Conservation (phyloP, 2,888 invertebrate genomes). For the Aromia moschata region DNA sequence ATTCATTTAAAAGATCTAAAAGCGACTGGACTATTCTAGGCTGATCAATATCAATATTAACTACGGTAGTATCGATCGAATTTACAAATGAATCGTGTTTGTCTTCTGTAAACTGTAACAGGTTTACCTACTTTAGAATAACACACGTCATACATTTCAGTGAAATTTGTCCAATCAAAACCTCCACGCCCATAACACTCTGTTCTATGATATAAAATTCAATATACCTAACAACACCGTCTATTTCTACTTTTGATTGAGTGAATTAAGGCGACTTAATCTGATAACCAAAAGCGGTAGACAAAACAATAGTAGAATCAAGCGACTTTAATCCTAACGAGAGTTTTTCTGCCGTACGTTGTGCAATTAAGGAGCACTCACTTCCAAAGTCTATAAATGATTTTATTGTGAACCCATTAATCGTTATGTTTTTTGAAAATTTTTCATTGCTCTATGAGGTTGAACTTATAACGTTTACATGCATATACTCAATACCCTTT, state of each 20-base stretch:
- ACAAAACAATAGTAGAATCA: background rate
- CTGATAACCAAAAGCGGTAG: background rate
- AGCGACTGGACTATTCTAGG: background rate
- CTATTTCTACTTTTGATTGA: background rate
- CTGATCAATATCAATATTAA: background rate
- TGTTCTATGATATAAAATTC: background rate
- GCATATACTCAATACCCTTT: background rate
- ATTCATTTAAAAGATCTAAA: background rate
- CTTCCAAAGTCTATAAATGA: background rate
- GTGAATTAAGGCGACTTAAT: background rate
- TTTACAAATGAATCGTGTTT: background rate
- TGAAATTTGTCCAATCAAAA: constrained; percentile 7
- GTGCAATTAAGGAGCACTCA: background rate
- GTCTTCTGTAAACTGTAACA: background rate
- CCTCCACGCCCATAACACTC: background rate
- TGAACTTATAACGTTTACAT: background rate
- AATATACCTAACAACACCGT: background rate
- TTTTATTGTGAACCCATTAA: background rate
- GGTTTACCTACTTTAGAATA: background rate
- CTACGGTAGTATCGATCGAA: background rate
- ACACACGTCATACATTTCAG: background rate
- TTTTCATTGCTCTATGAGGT: background rate
- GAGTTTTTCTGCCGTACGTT: background rate
- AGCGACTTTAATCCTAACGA: background rate
- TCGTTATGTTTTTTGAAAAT: constrained; percentile 10